Percentiles rank a stretch among this genome's conserved stretches.
Evolutionary conservation across 2,797 vertebrate genomes (phyloP).

Genomic region (Paratrypauchen microcephalus): DNA sequence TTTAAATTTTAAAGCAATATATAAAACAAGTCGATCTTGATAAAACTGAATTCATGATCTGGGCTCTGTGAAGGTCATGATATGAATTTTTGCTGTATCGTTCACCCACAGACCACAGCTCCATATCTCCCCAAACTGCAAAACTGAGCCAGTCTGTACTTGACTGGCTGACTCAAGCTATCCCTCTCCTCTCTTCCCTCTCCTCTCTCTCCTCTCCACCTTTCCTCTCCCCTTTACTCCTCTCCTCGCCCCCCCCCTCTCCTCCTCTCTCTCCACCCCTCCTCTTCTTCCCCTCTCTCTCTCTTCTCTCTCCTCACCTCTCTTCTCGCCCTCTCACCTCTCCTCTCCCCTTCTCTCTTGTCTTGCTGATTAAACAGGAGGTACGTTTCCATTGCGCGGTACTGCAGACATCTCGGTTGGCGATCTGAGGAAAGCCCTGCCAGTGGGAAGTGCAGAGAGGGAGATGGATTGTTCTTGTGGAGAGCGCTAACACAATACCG

Average conservation of each 20-base stretch:
- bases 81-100: not conserved
- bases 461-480: constrained; percentile 52
- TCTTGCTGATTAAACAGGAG: constrained; percentile 38
- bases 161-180: constrained; percentile 33
- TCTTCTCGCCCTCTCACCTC: not conserved
- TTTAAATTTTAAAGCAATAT: not conserved
- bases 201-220: constrained; percentile 12
- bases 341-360: constrained; percentile 8
- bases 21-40: not conserved
- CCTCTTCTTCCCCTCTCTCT: no score
- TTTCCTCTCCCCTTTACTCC: constrained; percentile 10
- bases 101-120: constrained; percentile 1
- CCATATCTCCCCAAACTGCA: constrained; percentile 10
- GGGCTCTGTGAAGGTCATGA: not conserved
- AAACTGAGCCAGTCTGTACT: constrained; percentile 20
- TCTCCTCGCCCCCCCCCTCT: not conserved
- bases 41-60: not conserved
- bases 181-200: no score
- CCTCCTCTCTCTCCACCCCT: constrained; percentile 20
- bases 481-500: constrained; percentile 42
- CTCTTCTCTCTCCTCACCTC: not conserved
- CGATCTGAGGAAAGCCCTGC: constrained; percentile 56
- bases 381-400: constrained; percentile 26
- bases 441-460: constrained; percentile 32
- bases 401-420: constrained; percentile 50